These are phyloP conservation scores for Tamandua tetradactyla DNA, from an alignment of 2,797 vertebrate species.

Conservation along the genomic window DNA sequence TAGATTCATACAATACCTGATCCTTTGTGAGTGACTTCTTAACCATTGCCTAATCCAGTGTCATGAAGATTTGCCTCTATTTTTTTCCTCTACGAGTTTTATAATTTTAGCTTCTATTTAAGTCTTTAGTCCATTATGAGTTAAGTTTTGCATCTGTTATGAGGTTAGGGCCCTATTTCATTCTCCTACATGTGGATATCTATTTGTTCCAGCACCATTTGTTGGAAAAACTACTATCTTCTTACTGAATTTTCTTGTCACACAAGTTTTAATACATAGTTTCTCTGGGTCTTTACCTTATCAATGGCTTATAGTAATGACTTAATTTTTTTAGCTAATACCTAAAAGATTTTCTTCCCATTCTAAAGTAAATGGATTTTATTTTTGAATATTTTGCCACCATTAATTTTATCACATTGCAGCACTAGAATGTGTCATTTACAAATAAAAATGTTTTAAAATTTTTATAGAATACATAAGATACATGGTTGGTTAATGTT, in stretches of 20 bases:
- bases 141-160: too few relatives aligned
- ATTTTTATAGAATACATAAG: not conserved
- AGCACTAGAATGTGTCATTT: not conserved
- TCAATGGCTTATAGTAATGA: not conserved
- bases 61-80: too few relatives aligned
- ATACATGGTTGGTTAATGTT: not conserved
- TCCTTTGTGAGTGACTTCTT: not conserved
- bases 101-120: too few relatives aligned
- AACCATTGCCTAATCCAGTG: too few relatives aligned
- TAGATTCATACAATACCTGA: too few relatives aligned
- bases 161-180: too few relatives aligned
- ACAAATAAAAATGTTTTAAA: not conserved
- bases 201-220: too few relatives aligned
- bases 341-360: not conserved
- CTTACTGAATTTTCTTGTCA: not conserved
- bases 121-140: too few relatives aligned
- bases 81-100: too few relatives aligned
- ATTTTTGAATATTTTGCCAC: not conserved
- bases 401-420: not conserved
- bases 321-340: not conserved
- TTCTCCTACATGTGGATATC: too few relatives aligned
- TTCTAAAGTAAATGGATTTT: not conserved
- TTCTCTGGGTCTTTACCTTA: not conserved
- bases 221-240: too few relatives aligned
- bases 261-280: not conserved